phyloP scores from a whole-genome alignment of 2,797 vertebrate species.

The Trematomus bernacchii region DNA sequence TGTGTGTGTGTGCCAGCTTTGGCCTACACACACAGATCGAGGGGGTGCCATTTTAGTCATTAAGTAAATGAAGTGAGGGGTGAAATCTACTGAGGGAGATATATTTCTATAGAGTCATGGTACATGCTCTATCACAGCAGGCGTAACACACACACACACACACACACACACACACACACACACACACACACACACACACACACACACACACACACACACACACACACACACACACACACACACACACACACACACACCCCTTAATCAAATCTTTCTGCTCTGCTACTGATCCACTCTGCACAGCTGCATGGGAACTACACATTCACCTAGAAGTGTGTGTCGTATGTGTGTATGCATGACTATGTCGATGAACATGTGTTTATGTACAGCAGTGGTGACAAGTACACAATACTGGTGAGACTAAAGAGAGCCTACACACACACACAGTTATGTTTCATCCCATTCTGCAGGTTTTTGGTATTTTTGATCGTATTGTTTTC shows the following conservation, averaged over 20 bases:
- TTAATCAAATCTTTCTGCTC: constrained; percentile 69
- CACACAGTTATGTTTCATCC: background rate
- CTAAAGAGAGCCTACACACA: background rate
- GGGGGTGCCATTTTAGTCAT: constrained; percentile 74
- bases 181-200: background rate
- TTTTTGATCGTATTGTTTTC: background rate
- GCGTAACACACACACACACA: constrained; percentile 27
- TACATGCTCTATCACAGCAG: constrained; percentile 77
- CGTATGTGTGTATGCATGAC: constrained; percentile 27
- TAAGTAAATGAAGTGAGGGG: constrained; percentile 81
- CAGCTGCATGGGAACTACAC: constrained; percentile 48
- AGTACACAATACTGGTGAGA: background rate
- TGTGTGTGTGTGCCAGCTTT: background rate
- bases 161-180: constrained; percentile 19
- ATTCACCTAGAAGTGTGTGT: constrained; percentile 6
- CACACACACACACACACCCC: constrained; percentile 31
- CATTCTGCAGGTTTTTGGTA: background rate
- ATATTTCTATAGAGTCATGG: constrained; percentile 78
- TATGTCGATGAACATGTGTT: constrained; percentile 37
- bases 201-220: constrained; percentile 27
- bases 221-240: constrained; percentile 33
- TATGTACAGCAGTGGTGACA: background rate
- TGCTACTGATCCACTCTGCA: constrained; percentile 61
- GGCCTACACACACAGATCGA: constrained; percentile 50
- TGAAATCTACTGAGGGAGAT: constrained; percentile 77